Evolutionary conservation across 2,113 vertebrate genomes (phyloP).

Genomic region (Macroglossus sobrinus): DNA sequence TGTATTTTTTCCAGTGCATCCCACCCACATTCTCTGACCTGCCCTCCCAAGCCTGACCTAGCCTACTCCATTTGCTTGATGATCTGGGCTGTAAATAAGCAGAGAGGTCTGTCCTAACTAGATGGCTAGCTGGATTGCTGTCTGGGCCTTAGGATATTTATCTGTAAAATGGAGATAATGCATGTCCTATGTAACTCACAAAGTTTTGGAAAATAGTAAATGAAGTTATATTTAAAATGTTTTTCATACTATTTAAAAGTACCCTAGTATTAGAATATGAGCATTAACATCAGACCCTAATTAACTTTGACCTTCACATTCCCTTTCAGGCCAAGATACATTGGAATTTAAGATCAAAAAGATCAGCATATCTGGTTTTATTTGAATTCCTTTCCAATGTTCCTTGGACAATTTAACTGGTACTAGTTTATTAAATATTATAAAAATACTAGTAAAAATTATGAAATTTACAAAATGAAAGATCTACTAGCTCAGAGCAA

Average conservation of each 20-base stretch:
- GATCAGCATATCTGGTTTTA: background rate
- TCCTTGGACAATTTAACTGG: background rate
- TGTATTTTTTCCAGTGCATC: background rate
- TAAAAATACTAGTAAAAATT: background rate
- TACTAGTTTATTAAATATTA: background rate
- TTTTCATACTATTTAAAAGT: background rate
- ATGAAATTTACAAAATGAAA: background rate
- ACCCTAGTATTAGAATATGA: background rate
- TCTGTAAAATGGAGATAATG: background rate
- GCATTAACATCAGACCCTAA: background rate
- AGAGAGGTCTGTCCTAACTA: background rate
- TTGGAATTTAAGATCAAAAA: background rate
- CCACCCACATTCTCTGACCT: background rate
- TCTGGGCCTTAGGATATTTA: background rate
- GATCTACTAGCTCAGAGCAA: background rate
- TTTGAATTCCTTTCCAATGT: background rate
- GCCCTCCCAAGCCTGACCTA: background rate
- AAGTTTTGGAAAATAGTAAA: background rate
- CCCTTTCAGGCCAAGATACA: background rate
- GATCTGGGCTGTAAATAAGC: background rate
- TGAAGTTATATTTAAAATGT: background rate
- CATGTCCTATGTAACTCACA: background rate
- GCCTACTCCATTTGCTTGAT: background rate
- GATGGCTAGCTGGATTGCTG: too few species aligned
- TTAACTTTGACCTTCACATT: background rate